A percentile compares a stretch with the other conserved stretches of the same genome.
Conservation (phyloP, 2,113 vertebrate genomes). For the Cryptoleucopteryx plumbea region DNA sequence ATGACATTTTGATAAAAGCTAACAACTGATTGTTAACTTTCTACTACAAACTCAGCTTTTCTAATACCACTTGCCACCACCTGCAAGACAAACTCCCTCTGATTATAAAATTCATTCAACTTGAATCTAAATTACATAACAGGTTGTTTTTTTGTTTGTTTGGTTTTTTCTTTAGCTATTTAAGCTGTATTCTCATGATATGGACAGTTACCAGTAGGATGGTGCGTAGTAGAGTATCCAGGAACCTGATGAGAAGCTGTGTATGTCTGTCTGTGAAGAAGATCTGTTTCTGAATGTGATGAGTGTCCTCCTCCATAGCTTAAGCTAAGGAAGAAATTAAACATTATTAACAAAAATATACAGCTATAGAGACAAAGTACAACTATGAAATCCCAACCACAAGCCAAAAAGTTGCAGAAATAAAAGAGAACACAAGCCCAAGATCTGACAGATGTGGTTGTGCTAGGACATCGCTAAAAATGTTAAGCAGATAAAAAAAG, state of each 20-base stretch:
- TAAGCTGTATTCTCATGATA: background rate
- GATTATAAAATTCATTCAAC: background rate
- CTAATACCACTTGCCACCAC: background rate
- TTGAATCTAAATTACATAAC: background rate
- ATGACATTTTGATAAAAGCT: background rate
- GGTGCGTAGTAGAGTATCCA: slow-evolving; percentile 86
- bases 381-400: background rate
- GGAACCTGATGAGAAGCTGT: slow-evolving; percentile 87
- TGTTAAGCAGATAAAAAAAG: background rate
- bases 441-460: background rate
- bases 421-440: background rate
- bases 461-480: background rate
- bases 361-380: background rate
- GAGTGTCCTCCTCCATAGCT: slow-evolving; percentile 90
- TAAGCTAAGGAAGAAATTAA: slow-evolving; percentile 75
- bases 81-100: background rate
- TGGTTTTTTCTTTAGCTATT: background rate
- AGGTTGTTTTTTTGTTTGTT: background rate
- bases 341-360: slow-evolving; percentile 39
- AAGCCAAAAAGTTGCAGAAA: background rate
- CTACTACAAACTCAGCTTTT: background rate
- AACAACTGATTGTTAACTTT: background rate
- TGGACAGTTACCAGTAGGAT: slow-evolving; percentile 81
- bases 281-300: slow-evolving; percentile 87
- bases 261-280: slow-evolving; percentile 90